A percentile compares a stretch with the other conserved stretches of the same genome.
phyloP scores from a whole-genome alignment of 2,888 invertebrate genomes.

The Tigriopus californicus region DNA sequence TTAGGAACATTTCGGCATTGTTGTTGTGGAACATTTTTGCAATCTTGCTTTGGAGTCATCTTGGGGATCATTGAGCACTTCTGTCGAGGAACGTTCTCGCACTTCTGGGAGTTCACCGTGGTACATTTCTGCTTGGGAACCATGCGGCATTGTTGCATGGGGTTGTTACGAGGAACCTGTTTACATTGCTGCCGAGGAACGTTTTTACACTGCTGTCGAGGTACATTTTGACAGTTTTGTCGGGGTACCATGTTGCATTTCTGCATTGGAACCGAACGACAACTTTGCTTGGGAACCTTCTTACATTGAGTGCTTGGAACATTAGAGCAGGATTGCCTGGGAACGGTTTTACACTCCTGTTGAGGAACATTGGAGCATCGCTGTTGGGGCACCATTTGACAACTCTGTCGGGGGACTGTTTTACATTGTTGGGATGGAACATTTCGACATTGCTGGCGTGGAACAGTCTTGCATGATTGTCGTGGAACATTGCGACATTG shows the following conservation, averaged over 20 bases:
- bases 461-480: constrained; percentile 3
- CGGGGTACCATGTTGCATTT: background rate
- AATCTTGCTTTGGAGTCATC: constrained; percentile 1
- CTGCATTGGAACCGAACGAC: background rate
- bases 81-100: constrained; percentile 2
- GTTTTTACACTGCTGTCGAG: background rate
- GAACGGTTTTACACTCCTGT: constrained; percentile 1
- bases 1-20: constrained; percentile 5
- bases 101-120: background rate
- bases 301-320: constrained; percentile 5
- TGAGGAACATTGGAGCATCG: background rate
- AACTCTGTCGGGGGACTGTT: background rate
- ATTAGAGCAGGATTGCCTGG: constrained; percentile 1
- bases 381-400: background rate
- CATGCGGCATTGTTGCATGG: background rate
- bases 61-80: constrained; percentile 2
- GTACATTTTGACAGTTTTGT: constrained; percentile 6
- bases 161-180: background rate
- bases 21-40: constrained; percentile 6
- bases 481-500: constrained; percentile 6
- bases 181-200: constrained; percentile 8
- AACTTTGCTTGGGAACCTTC: constrained; percentile 3
- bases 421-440: constrained; percentile 3
- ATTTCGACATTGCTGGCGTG: constrained; percentile 1
- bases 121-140: constrained; percentile 6